Percentiles rank a stretch among this genome's conserved stretches.
phyloP scores from a whole-genome alignment of 2,888 invertebrate genomes.

The Lasioglossum calceatum region DNA sequence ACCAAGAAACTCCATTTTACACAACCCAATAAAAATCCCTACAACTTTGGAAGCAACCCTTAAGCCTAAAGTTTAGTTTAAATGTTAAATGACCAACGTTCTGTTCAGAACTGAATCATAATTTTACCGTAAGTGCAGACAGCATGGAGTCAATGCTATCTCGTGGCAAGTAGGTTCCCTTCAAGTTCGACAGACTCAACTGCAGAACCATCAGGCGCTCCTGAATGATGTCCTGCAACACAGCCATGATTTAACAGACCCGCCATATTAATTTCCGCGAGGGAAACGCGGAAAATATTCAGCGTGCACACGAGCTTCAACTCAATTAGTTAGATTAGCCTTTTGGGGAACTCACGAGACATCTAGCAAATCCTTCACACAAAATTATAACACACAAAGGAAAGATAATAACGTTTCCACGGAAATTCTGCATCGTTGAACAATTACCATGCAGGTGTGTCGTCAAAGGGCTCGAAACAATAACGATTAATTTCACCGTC shows the following conservation, averaged over 20 bases:
- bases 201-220: conserved; percentile 89
- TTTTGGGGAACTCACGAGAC: conserved; percentile 59
- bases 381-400: neutral
- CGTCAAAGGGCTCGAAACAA: neutral
- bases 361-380: neutral
- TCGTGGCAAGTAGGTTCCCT: conserved; percentile 89
- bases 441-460: conserved; percentile 22
- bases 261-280: neutral
- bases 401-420: neutral
- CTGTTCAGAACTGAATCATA: neutral
- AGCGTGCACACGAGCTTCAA: conserved; percentile 68
- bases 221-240: conserved; percentile 81
- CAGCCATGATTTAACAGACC: conserved; percentile 37
- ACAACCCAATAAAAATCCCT: neutral
- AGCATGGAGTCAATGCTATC: conserved; percentile 91
- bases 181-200: conserved; percentile 88
- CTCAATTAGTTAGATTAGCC: conserved; percentile 71
- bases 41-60: neutral
- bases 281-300: conserved; percentile 44
- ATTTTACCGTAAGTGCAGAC: conserved; percentile 89
- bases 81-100: neutral
- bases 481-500: neutral
- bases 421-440: neutral
- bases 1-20: no score
- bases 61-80: neutral